Evolutionary conservation across 2,888 invertebrate genomes (phyloP), one percentile per base, ranked within the genome.

Genomic region (Drosophila subquinaria): DNA sequence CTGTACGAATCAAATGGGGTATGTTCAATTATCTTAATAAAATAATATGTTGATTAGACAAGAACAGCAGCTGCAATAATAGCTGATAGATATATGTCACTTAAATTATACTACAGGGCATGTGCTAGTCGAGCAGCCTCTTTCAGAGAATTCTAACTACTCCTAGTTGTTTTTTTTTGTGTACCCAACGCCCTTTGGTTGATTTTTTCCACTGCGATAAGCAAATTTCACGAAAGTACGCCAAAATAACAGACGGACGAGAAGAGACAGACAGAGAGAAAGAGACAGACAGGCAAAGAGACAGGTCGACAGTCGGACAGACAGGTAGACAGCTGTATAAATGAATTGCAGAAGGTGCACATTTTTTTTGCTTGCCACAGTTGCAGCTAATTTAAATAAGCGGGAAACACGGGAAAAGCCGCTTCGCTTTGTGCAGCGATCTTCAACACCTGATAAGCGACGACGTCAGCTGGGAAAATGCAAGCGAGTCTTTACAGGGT

Each of bases 301-400:
- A n/a, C 60, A 36, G 38, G 10, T 9, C 10, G 47, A 69, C 40
- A n/a, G 52, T 11, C 30, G 8, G 17, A 36, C 27, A 27, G 59
- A 66, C 53, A 59, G 52, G 0, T 13, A 36, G 73, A 68, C 82
- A 88, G 87, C 89, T 85, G 88, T 77, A 75, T 79, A 84, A 84
- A 84, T 89, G 89, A 88, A 84, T 84, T 82, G 88, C 89, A 79
- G 76, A 68, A 80, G 81, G 81, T 69, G 55, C 50, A 61, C 64
- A 79, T 67, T 80, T 60, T 66, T 76, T 64, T 76, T 38, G n/a
- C 66, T 71, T 74, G 56, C 63, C 61, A 38, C 56, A 70, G 73
- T 80, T 71, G 88, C 63, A 55, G 82, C 90, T 89, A 84, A 84
- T 84, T 89, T 84, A 70, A 89, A 84, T 89, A 85, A 52, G 33